Percentiles rank a stretch among this genome's conserved stretches.
Evolutionary conservation across 1,140 invertebrate species (phyloP).

Genomic region (Lasioglossum albipes): DNA sequence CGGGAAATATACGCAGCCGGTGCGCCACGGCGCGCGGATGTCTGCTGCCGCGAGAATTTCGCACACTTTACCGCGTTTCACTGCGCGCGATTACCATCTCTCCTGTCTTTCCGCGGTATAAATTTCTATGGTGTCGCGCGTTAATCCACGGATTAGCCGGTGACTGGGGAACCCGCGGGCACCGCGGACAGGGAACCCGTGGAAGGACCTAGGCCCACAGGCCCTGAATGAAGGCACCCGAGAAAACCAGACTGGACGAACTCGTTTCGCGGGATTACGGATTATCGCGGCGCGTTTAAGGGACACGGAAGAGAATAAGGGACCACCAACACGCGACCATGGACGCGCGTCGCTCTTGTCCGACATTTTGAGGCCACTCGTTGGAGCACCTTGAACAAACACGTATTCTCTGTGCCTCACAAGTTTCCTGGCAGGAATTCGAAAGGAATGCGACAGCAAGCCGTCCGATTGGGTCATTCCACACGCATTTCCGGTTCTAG

Average conservation of each 20-base stretch:
- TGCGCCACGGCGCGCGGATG: background rate
- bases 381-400: too few species aligned
- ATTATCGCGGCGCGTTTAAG: conserved; percentile 46
- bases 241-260: conserved; percentile 34
- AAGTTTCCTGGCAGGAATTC: too few species aligned
- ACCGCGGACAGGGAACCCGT: background rate
- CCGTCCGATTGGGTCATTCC: too few species aligned
- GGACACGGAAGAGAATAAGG: conserved; percentile 24
- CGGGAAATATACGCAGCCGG: conserved; percentile 6
- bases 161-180: conserved; percentile 28
- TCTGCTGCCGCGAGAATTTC: conserved; percentile 48
- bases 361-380: too few species aligned
- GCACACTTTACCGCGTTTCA: conserved; percentile 56
- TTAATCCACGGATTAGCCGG: conserved; percentile 63
- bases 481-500: too few species aligned
- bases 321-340: background rate
- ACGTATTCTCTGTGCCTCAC: too few species aligned
- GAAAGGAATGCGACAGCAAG: too few species aligned
- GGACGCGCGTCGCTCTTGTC: too few species aligned
- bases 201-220: background rate
- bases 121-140: conserved; percentile 61
- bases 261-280: conserved; percentile 49
- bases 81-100: conserved; percentile 61
- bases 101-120: conserved; percentile 62
- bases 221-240: background rate